Base-by-base conservation (phyloP, 2,797 vertebrate species). In the Catostomus latipinnis region DNA sequence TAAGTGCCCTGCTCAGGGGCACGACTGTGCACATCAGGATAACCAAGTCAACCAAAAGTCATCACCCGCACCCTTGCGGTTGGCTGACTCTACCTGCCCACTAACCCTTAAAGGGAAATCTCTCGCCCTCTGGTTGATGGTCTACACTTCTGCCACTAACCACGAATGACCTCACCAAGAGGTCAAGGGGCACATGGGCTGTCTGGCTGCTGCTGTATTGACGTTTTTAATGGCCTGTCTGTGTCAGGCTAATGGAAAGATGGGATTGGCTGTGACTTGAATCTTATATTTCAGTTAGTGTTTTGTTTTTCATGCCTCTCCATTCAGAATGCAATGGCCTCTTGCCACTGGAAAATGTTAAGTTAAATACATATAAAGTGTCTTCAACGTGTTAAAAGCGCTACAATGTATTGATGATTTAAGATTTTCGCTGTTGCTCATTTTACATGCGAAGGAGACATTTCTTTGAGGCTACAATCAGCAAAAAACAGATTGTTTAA, bases 151-250 rank as follows among this genome's bases (percentile, higher is more conserved):
- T 46, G 61, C 45, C 56, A 60, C 16, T 10, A 46, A 46, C 48
- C 50, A 45, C 9, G 13, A 46, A 16, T 61, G 83, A 69, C 70
- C 61, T 78, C 56, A 45, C 16, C 12, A 6, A 45, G 50, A n/a
- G 65, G 45, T 69, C 1, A 22, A 18, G 57, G 63, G 63, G 62
- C 49, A n/a, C n/a, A n/a, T 22, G 50, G 43, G 22, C 66, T 70
- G 57, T 78, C 71, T 79, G 65, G 48, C 73, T 74, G 67, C 63
- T 8, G 22, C 16, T 13, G n/a, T 82, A 83, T 86, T 61, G 82
- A 86, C 60, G 65, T 72, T 66, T 62, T 58, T 86, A 86, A 83
- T 86, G 76, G 72, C 53, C 58, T 61, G 70, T 80, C 68, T 86
- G 76, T 53, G 67, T 58, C 11, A 12, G 10, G 57, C 74, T 86